Base-by-base conservation (phyloP, 2,113 vertebrate genomes). In the Reinhardtius hippoglossoides region DNA sequence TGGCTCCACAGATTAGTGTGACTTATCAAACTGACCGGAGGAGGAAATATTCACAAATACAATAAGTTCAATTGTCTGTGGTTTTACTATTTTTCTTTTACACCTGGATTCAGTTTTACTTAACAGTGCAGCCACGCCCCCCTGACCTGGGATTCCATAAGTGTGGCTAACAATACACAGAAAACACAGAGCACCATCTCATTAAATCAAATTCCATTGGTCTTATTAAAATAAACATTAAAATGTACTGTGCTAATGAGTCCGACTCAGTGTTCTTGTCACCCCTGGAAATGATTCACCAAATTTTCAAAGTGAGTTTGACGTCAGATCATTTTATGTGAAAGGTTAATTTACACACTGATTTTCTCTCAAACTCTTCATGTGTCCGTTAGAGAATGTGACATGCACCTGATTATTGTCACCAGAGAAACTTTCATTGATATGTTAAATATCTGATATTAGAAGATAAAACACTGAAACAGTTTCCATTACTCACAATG, bases 1-100 rank as follows among this genome's bases (percentile, higher is more conserved):
- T 21, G 27, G 56, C 65, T 70, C 67, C 54, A 64, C 69, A 67
- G 61, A 69, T 85, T 90, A 91, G 81, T 88, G 85, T 82, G 68
- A 84, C 48, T 81, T 75, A 76, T 50, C 62, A 74, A 76, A 80
- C 15, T 67, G 50, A 74, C 52, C 9, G 14, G 42, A 56, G 27
- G 76, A 55, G 5, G 76, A 63, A 76, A 56, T 2, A 52, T 50
- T 67, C 72, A 85, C 82, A 83, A 90, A 88, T 77, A 89, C 26
- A 69, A 68, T 48, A 4, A 40, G n/a, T 58, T 69, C 2, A 65
- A 55, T 31, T 14, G n/a, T 23, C 42, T 79, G 42, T 78, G 44
- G 37, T 57, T 74, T 64, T n/a, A 68, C 42, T 52, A n/a, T 56
- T 78, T 4, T 42, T 6, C 46, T 50, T 63, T 65, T 55, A 80